Base-by-base conservation (phyloP, 2,888 invertebrate genomes). In the Catocala sponsa region DNA sequence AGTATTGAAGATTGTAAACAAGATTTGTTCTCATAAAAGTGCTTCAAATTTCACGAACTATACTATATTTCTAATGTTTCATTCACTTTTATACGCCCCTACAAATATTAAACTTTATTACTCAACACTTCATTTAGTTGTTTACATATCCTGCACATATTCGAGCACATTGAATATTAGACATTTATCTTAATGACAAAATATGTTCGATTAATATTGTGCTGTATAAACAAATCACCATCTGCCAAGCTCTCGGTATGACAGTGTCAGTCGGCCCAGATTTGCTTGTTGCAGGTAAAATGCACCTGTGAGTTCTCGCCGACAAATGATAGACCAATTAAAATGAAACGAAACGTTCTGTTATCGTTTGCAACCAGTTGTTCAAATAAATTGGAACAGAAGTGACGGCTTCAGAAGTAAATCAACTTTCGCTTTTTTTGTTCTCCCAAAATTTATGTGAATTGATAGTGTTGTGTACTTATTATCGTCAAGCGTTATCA, bases 241-340 rank as follows among this genome's bases (percentile, higher is more conserved):
- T 68, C 33, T 55, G 35, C 53, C 50, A 62, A 60, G 32, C 43
- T 62, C 43, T 62, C 10, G 32, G 41, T 33, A 15, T 49, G 52
- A 65, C 48, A 54, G 44, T 13, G 46, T 63, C 53, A 53, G 61
- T 43, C 50, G 56, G 54, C 49, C 59, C 25, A 47, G 41, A 50
- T 47, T 56, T 55, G 58, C 56, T 49, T 50, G 61, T 65, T 50
- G 55, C 9, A 47, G 56, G 51, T 72, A 62, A 69, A 61, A 59
- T 50, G 25, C 44, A 61, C 60, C 43, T 57, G 43, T 56, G 66
- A 65, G 46, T 60, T 65, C 46, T 68, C 61, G 59, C 70, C 65
- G 68, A 68, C 77, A 76, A 77, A 72, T 74, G 70, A 74, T 77
- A 72, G 63, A 72, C 70, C 77, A 80, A 80, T 80, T 81, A 80